A percentile compares a stretch with the other conserved stretches of the same genome.
phyloP scores from a whole-genome alignment of 1,140 invertebrate species.

The Eueides isabella region DNA sequence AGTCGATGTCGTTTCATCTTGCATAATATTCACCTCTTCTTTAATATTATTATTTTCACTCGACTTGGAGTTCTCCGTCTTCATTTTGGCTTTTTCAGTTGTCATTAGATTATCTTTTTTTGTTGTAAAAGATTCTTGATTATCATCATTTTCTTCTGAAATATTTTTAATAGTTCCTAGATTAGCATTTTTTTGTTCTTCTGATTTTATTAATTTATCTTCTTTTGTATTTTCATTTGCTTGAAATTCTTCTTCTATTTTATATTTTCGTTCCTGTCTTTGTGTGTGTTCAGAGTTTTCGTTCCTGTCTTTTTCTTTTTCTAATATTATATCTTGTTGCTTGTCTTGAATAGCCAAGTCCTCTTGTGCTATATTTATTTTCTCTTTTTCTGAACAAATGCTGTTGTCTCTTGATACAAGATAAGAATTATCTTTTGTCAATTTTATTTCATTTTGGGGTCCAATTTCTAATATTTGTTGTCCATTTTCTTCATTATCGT shows the following conservation, averaged over 20 bases:
- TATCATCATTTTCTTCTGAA: background rate
- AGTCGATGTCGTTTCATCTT: background rate
- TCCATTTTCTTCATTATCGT: background rate
- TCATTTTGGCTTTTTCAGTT: background rate
- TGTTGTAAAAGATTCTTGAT: background rate
- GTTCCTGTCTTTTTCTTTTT: too few relatives aligned
- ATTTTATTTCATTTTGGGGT: background rate
- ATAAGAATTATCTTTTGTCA: background rate
- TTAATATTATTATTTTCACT: background rate
- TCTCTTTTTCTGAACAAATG: too few relatives aligned
- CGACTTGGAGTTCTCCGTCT: background rate
- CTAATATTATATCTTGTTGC: too few relatives aligned
- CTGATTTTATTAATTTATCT: background rate
- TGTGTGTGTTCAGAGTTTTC: too few relatives aligned
- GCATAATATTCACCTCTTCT: background rate
- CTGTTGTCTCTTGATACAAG: too few relatives aligned
- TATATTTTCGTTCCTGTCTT: too few relatives aligned
- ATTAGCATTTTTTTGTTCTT: background rate
- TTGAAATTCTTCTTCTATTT: background rate
- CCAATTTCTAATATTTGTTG: background rate
- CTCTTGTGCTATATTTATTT: too few relatives aligned
- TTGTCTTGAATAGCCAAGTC: too few relatives aligned
- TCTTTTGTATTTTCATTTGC: background rate
- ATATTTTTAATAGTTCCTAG: background rate
- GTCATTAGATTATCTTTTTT: background rate